Base-by-base conservation (phyloP, 2,888 invertebrate genomes). In the Leptopilina drosophilae region DNA sequence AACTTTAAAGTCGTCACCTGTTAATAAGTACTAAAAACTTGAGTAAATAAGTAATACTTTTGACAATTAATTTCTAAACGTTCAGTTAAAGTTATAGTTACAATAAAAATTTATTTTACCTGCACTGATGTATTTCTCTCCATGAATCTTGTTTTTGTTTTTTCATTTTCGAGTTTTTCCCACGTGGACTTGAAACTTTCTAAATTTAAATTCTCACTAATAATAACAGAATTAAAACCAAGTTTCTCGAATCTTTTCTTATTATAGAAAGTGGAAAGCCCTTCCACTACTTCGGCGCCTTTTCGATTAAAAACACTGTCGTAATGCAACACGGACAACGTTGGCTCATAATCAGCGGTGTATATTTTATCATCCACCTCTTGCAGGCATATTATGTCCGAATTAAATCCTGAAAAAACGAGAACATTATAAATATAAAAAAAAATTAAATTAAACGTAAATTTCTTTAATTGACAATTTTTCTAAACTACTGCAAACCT, bases 331-430 rank as follows among this genome's bases (percentile, higher is more conserved):
- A 91, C 87, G 20, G 92, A 89, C 12, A 98, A 91, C 49, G 95
- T 92, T 4, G 95, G 94, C 64, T 90, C 87, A 42, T 98, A 93
- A 88, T 95, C 96, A 82, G 93, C 89, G 8, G 94, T 92, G 91
- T 95, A 98, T 69, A 98, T 93, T 92, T 95, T 96, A 12, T 90
- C 90, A 90, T 99, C 98, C 0, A 98, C 97, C 94, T 99, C 99
- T 94, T 99, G 98, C 14, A 99, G 93, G 87, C 98, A 98, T 77
- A 98, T 93, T 76, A 99, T 93, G 91, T 99, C 98, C 62, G 95
- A 95, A 92, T 98, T 96, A 90, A 97, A 98, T n/a, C 97, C 97
- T 95, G 84, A 14, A 89, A 79, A 20, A 53, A 77, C 64, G 33
- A 33, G 33, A 33, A 33, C 5, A 33, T 26, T 26, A 26, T 33